Evolutionary conservation across 2,888 invertebrate species (phyloP).

Genomic region (Alviniconcha strummeri): DNA sequence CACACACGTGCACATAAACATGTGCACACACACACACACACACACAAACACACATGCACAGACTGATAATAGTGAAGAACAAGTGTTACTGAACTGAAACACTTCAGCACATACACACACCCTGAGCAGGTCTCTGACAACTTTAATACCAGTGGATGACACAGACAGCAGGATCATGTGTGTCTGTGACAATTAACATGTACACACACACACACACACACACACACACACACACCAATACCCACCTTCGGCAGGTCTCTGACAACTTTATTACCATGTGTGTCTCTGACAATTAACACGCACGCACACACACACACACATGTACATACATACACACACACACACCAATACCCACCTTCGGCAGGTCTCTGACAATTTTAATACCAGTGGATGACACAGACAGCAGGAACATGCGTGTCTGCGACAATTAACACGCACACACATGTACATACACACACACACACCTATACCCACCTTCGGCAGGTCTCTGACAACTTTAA

Average conservation of each 20-base stretch:
- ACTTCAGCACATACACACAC: not conserved
- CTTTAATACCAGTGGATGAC: too few species aligned
- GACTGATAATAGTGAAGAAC: not conserved
- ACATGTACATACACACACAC: not conserved
- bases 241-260: not conserved
- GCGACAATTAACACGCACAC: not conserved
- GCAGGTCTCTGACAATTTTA: too few species aligned
- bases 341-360: not conserved
- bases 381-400: not conserved
- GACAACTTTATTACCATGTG: too few species aligned
- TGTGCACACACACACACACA: constrained; percentile 2
- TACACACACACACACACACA: not conserved
- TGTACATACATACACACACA: not conserved
- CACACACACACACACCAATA: not conserved
- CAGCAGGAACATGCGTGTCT: not conserved
- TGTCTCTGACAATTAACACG: too few species aligned
- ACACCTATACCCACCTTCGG: not conserved
- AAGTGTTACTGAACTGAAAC: not conserved
- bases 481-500: too few species aligned
- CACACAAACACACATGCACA: not conserved
- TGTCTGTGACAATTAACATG: too few species aligned
- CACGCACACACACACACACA: not conserved
- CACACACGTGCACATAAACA: not conserved
- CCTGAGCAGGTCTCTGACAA: too few species aligned
- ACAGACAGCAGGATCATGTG: too few species aligned